Evolutionary conservation across 2,113 vertebrate genomes (phyloP), one percentile per base, ranked within the genome.

Genomic region (Mixornis gularis): DNA sequence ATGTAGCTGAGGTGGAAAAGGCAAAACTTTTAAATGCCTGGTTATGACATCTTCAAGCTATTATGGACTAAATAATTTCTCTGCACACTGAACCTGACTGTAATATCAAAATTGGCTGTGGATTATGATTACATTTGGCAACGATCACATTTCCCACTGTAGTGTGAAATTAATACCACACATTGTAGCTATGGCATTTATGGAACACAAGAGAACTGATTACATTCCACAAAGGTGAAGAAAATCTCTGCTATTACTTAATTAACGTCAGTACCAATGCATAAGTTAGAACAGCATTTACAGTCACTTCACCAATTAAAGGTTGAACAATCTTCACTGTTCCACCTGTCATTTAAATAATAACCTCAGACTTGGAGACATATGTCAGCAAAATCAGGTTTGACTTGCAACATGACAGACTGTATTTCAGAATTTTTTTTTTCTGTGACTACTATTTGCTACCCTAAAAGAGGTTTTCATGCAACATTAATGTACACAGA

Each of bases 191-290:
- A 69, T 94, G 80, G 89, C 91, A 95, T 97, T 97, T 97, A 95
- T 92, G 95, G 95, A 97, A 93, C 96, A 91, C 95, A 90, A 92
- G 96, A 93, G 96, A 97, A 78, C 72, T 9, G 89, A 97, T 97
- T 97, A 97, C 93, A 92, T 76, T 92, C 89, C 94, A 93, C 96
- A 97, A 97, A 97, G 94, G 93, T 89, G 92, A 95, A 96, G 82
- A 93, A 96, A 97, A 97, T 90, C 95, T 96, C 92, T 96, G 70
- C 95, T 97, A 96, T 97, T 97, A 97, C 93, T 97, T 97, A 97
- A 97, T 97, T 96, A 97, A 64, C 94, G 96, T 96, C 92, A 76
- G 79, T 94, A 92, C 91, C 83, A 95, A 78, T 94, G 87, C 63
- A 90, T 97, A 97, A 95, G 95, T 96, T 96, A 96, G 59, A 94